Conservation (phyloP, 2,888 invertebrate genomes). For the Chironomus tentans region DNA sequence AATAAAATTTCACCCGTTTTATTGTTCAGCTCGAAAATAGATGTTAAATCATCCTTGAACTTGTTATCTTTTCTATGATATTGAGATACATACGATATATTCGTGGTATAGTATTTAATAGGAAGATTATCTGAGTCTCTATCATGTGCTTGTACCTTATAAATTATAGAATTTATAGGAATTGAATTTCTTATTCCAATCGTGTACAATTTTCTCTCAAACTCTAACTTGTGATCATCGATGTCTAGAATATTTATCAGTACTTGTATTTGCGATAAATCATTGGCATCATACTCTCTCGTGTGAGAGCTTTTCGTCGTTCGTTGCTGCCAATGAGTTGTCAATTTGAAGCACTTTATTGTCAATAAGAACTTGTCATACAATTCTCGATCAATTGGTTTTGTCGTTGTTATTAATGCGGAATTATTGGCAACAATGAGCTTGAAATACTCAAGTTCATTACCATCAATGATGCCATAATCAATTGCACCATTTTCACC, state of each 20-base stretch:
- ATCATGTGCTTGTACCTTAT: constrained; percentile 57
- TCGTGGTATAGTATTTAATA: constrained; percentile 53
- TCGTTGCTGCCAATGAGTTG: not conserved
- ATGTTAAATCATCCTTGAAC: constrained; percentile 42
- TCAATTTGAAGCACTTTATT: constrained; percentile 57
- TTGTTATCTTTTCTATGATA: constrained; percentile 42
- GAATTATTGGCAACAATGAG: constrained; percentile 55
- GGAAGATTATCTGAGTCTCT: constrained; percentile 57
- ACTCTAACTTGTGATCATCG: constrained; percentile 65
- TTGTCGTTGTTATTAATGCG: constrained; percentile 51
- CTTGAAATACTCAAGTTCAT: constrained; percentile 54
- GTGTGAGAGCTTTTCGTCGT: constrained; percentile 27
- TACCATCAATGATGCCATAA: constrained; percentile 64
- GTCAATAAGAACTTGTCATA: constrained; percentile 51
- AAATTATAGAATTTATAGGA: constrained; percentile 60
- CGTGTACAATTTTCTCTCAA: constrained; percentile 52
- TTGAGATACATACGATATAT: constrained; percentile 47
- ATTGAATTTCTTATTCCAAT: constrained; percentile 66
- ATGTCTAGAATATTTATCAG: constrained; percentile 56
- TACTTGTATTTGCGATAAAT: constrained; percentile 59
- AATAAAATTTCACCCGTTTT: constrained; percentile 63
- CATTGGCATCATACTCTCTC: constrained; percentile 55
- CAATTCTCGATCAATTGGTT: constrained; percentile 57
- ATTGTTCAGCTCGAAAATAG: constrained; percentile 54
- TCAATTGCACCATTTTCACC: constrained; percentile 66